Base-by-base conservation (phyloP, 2,113 vertebrate genomes). In the Burhinus oedicnemus region DNA sequence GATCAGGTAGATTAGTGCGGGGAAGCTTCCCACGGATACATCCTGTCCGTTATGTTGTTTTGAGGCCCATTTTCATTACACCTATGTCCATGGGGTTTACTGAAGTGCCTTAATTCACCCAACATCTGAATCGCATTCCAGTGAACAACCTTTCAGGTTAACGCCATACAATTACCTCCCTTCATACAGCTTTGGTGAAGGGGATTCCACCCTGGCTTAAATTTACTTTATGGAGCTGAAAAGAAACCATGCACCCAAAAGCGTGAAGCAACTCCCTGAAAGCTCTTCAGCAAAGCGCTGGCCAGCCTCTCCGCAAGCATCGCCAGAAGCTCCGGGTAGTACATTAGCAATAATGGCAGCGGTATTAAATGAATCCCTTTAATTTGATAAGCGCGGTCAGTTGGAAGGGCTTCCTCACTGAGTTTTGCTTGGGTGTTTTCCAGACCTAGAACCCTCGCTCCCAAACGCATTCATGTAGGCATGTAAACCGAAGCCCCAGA, bases 41-140 rank as follows among this genome's bases (percentile, higher is more conserved):
- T 29, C 40, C 60, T 42, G 23, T 8, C 0, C 0, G 12, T 38
- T 36, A 8, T 2, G 5, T 2, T 65, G 57, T 69, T 92, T 64
- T 3, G 3, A 83, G 44, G 15, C 49, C 47, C 7, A 2, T 26
- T 54, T 70, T 52, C 54, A 36, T 61, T 15, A 69, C 58, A 15
- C 9, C 21, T 4, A 32, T 52, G 6, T 4, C 58, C 76, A 83
- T 49, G 40, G 47, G 58, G 61, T 83, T 11, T 21, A 36, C 25
- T 49, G 8, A 15, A 52, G n/a, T 9, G 17, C 20, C 42, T 93
- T 58, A 61, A 89, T 38, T 51, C 68, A 54, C 27, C 36, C 42
- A 9, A 38, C 23, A 65, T 3, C 15, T 36, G 40, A 71, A 64
- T 6, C 15, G 5, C 34, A 12, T 30, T 27, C 47, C 74, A 51